phyloP scores from a whole-genome alignment of 2,113 vertebrate genomes.

The Regulus satrapa region DNA sequence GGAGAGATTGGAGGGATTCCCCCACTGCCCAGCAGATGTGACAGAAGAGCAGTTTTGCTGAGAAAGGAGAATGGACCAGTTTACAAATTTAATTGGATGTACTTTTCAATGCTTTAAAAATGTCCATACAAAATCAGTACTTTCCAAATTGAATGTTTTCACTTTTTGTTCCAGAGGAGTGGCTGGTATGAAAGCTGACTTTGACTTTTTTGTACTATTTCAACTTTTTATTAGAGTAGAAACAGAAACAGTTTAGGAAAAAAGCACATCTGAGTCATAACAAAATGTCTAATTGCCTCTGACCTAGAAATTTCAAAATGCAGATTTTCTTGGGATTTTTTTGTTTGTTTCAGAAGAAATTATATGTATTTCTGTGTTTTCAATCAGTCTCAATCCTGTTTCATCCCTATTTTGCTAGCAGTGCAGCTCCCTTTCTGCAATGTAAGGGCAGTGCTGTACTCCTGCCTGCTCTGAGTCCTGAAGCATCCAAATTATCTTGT shows the following conservation, averaged over 20 bases:
- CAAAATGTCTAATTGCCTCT: background rate
- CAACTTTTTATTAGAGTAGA: background rate
- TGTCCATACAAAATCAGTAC: background rate
- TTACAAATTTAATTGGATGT: background rate
- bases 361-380: background rate
- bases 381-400: background rate
- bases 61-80: background rate
- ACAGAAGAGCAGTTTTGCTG: background rate
- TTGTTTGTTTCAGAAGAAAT: background rate
- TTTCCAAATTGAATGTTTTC: background rate
- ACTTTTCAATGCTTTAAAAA: background rate
- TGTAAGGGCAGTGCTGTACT: background rate
- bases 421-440: accelerated
- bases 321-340: background rate
- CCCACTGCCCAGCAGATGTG: background rate
- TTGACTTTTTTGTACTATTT: background rate
- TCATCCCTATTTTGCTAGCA: background rate
- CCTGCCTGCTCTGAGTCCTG: background rate
- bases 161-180: background rate
- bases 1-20: background rate
- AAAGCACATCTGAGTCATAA: background rate
- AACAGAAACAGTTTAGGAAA: background rate
- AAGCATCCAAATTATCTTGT: background rate
- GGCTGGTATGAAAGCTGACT: background rate
- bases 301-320: background rate